Conservation (phyloP, 2,113 vertebrate genomes). For the Perca fluviatilis region DNA sequence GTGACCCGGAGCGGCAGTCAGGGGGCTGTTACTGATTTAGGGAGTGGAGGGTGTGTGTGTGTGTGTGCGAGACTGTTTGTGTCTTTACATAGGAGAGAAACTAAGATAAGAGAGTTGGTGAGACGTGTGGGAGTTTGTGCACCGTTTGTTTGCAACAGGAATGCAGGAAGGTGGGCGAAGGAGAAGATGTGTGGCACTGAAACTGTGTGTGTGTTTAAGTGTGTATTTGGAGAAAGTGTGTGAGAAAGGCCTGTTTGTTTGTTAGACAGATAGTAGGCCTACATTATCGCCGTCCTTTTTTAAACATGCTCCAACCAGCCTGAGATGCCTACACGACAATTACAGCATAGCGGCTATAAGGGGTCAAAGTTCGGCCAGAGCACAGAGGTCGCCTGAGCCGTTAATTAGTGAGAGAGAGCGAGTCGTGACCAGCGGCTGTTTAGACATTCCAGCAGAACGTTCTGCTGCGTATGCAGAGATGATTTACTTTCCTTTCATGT, state of each 20-base stretch:
- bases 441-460: slow-evolving; percentile 30
- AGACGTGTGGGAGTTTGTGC: not conserved
- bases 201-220: not conserved
- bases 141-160: not conserved
- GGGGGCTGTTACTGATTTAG: slow-evolving; percentile 3
- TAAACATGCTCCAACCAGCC: slow-evolving; percentile 52
- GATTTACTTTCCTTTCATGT: slow-evolving; percentile 38
- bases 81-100: not conserved
- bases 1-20: slow-evolving; percentile 36
- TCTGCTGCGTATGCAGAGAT: not conserved
- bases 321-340: slow-evolving; percentile 18
- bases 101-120: slow-evolving; percentile 9
- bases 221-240: slow-evolving; percentile 10
- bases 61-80: slow-evolving; percentile 7
- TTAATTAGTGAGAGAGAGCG: slow-evolving; percentile 47
- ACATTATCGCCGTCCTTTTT: not conserved
- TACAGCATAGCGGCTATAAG: slow-evolving; percentile 36
- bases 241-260: slow-evolving; percentile 31
- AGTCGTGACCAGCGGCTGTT: slow-evolving; percentile 20
- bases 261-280: slow-evolving; percentile 10
- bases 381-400: slow-evolving; percentile 25
- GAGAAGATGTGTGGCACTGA: not conserved
- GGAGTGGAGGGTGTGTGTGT: not conserved
- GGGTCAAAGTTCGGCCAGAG: slow-evolving; percentile 42
- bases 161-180: not conserved